Conservation (phyloP, 2,113 vertebrate species). For the Phyllostomus discolor region DNA sequence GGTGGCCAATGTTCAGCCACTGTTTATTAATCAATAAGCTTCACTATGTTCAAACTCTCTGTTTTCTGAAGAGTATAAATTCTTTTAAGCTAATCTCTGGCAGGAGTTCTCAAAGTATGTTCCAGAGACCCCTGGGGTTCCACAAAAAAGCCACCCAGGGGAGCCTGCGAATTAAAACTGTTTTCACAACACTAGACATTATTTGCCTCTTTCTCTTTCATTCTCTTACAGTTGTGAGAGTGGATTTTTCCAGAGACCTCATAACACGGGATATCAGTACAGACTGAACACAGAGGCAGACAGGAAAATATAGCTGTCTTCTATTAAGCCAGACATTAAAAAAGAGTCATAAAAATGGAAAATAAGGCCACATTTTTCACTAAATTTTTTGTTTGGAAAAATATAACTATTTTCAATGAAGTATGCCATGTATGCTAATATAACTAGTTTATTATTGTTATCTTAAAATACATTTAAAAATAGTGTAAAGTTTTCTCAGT, state of each 20-base stretch:
- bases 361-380: not conserved
- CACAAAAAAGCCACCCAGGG: not conserved
- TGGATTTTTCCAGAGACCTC: not conserved
- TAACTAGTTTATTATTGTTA: not conserved
- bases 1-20: not conserved
- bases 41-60: not conserved
- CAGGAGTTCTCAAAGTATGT: not conserved
- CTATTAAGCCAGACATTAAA: not conserved
- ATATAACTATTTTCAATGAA: not conserved
- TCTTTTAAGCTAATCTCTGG: not conserved
- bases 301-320: not conserved
- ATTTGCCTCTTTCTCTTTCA: not conserved
- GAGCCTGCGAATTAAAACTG: not conserved
- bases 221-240: not conserved
- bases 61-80: not conserved
- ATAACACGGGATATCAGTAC: not conserved
- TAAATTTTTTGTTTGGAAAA: slow-evolving; percentile 1
- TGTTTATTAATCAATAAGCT: not conserved
- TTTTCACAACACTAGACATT: not conserved
- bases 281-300: not conserved
- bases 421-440: not conserved
- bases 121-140: not conserved
- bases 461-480: not conserved
- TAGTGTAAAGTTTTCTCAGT: not conserved
- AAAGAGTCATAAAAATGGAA: not conserved